Base-by-base conservation (phyloP, 1,140 invertebrate genomes). In the Asbolus verrucosus region DNA sequence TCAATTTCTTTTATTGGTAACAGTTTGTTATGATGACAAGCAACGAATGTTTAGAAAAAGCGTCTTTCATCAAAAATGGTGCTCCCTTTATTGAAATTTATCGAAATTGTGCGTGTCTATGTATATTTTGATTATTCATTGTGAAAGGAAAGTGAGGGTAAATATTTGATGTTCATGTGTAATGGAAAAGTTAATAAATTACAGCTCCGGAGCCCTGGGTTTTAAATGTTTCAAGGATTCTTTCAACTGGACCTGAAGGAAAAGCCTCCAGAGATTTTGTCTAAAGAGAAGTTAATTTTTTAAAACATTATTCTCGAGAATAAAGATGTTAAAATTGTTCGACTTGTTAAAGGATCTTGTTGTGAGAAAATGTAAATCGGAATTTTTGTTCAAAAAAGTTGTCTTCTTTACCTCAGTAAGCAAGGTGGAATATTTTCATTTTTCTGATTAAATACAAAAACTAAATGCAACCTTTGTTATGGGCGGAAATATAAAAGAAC, bases 121-220 rank as follows among this genome's bases (percentile, higher is more conserved):
- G 33, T 36, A n/a, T 36, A 36, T 36, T 36, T 11, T 36, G 33
- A 11, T 36, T 36, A 36, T 36, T 36, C 33, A 27, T 54, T 54
- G 19, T 27, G 46, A 11, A 19, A 4, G 16, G 18, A 50, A 16
- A 6, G 9, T 2, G 19, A 27, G 46, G 11, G 27, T 54, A 24
- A 54, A 30, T 54, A 13, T 54, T 50, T 50, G 43, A 50, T 50
- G 43, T 11, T 19, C 18, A 50, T 54, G 46, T 54, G 19, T 54
- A 30, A 54, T 54, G n/a, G 46, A 54, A 9, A 11, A 43, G 19
- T 54, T 54, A 54, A 54, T 54, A 30, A 54, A 54, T 54, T 54
- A 50, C 43, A 24, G 6, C 18, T 27, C 19, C 9, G 18, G 19
- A 11, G 1, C 18, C 8, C 9, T n/a, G 46, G n/a, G 19, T 31